Percentiles rank a stretch among this genome's conserved stretches.
phyloP scores from a whole-genome alignment of 2,888 invertebrate genomes.

The Tanaodytes sp. region DNA sequence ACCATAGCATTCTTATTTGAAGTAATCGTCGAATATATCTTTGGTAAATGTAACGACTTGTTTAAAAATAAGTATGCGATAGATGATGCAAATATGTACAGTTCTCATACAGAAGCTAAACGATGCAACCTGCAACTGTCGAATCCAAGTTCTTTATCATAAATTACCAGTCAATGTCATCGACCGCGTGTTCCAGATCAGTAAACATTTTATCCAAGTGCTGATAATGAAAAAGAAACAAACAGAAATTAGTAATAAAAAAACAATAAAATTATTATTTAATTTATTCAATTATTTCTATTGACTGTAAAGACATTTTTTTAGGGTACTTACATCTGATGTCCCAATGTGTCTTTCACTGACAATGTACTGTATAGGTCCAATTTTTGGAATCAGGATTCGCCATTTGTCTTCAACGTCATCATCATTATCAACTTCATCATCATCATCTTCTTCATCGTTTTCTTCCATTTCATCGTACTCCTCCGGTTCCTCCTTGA shows the following conservation, averaged over 20 bases:
- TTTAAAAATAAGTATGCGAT: constrained; percentile 3
- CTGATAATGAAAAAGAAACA: too few species aligned
- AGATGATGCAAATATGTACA: constrained; percentile 10
- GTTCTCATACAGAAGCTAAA: not conserved
- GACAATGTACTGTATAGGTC: constrained; percentile 32
- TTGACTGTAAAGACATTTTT: too few species aligned
- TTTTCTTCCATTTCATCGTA: constrained; percentile 62
- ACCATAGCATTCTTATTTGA: not conserved
- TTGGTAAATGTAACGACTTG: constrained; percentile 8
- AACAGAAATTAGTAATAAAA: constrained; percentile 2
- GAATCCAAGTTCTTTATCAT: too few species aligned
- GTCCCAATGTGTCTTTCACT: constrained; percentile 33
- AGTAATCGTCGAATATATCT: constrained; percentile 1
- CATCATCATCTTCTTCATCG: constrained; percentile 62
- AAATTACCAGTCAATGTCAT: constrained; percentile 46
- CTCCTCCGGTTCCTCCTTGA: constrained; percentile 62
- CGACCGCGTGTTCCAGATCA: constrained; percentile 37
- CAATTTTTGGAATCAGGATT: constrained; percentile 38
- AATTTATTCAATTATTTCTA: too few species aligned
- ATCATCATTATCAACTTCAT: constrained; percentile 62
- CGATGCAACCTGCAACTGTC: not conserved
- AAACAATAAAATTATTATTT: constrained; percentile 5
- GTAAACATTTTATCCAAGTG: constrained; percentile 47
- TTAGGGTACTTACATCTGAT: constrained; percentile 35
- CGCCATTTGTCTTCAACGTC: constrained; percentile 31